Evolutionary conservation across 2,797 vertebrate species (phyloP).

Genomic region (Sciurus carolinensis): DNA sequence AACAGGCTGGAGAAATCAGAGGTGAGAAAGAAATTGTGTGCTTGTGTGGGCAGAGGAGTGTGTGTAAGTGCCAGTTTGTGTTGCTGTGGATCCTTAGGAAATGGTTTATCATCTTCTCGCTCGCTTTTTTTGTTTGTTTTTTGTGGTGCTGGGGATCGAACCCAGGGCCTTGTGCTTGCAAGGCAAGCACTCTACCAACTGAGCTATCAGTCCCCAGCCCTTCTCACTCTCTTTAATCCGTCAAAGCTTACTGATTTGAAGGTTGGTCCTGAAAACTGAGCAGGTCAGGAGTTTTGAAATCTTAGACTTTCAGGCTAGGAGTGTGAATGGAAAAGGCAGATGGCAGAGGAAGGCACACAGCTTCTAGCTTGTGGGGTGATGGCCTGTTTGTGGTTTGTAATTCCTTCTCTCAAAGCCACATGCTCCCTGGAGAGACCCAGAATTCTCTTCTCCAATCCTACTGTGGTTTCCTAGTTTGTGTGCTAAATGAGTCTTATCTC

Average conservation of each 20-base stretch:
- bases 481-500: fast-evolving
- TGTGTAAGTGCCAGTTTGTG: neutral
- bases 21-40: conserved; percentile 87
- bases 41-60: neutral
- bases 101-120: neutral
- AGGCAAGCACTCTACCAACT: too few species aligned
- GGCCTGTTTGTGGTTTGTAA: conserved; percentile 33
- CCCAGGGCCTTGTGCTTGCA: too few species aligned
- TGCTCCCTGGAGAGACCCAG: neutral
- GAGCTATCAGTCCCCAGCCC: too few species aligned
- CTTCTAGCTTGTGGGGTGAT: neutral
- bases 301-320: neutral
- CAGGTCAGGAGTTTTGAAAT: neutral
- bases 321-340: neutral
- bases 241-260: neutral
- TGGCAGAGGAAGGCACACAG: neutral
- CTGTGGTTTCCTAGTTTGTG: neutral
- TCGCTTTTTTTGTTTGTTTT: neutral
- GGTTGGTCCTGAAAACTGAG: neutral
- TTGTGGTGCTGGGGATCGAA: too few species aligned
- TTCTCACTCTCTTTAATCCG: neutral
- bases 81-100: neutral
- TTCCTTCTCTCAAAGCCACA: neutral
- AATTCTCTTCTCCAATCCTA: neutral
- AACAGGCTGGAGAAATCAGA: conserved; percentile 97